Percentiles rank a stretch among this genome's conserved stretches.
Evolutionary conservation across 2,888 invertebrate genomes (phyloP).

Genomic region (Mesorhabditis belari): DNA sequence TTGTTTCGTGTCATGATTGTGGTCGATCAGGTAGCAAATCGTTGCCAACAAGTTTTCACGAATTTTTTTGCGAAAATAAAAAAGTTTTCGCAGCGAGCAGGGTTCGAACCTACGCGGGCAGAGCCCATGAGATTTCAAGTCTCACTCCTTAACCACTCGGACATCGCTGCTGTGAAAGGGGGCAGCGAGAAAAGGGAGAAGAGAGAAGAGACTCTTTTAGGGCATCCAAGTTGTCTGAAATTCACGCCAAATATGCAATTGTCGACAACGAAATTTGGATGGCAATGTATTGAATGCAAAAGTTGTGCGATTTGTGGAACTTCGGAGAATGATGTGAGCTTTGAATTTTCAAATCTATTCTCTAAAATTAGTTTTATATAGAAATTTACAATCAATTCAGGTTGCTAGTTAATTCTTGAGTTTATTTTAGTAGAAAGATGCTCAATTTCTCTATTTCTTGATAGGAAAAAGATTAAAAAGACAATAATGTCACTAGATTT

Average conservation of each 20-base stretch:
- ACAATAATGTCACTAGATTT: too few species aligned
- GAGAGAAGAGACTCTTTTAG: conserved; percentile 54
- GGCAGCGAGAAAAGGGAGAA: not conserved
- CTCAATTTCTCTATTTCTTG: too few species aligned
- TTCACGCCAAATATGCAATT: conserved; percentile 97
- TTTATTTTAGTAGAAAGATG: too few species aligned
- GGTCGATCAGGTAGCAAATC: conserved; percentile 77
- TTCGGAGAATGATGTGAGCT: conserved; percentile 85
- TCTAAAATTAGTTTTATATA: not conserved
- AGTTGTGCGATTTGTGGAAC: conserved; percentile 97
- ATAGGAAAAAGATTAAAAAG: too few species aligned
- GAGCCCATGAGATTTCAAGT: conserved; percentile 66
- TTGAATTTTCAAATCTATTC: not conserved
- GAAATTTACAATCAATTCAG: too few species aligned
- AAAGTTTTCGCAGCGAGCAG: conserved; percentile 56
- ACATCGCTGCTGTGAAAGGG: not conserved
- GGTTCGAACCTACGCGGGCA: conserved; percentile 67
- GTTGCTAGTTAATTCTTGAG: too few species aligned
- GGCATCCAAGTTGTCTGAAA: conserved; percentile 95
- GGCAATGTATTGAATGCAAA: conserved; percentile 99
- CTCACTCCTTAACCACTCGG: conserved; percentile 63
- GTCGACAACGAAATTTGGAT: conserved; percentile 94
- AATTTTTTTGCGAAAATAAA: not conserved
- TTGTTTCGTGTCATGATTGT: conserved; percentile 96
- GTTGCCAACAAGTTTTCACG: conserved; percentile 26